Percentiles rank a stretch among this genome's conserved stretches.
Evolutionary conservation across 2,797 vertebrate genomes (phyloP).

Genomic region (Pseudopleuronectes americanus): DNA sequence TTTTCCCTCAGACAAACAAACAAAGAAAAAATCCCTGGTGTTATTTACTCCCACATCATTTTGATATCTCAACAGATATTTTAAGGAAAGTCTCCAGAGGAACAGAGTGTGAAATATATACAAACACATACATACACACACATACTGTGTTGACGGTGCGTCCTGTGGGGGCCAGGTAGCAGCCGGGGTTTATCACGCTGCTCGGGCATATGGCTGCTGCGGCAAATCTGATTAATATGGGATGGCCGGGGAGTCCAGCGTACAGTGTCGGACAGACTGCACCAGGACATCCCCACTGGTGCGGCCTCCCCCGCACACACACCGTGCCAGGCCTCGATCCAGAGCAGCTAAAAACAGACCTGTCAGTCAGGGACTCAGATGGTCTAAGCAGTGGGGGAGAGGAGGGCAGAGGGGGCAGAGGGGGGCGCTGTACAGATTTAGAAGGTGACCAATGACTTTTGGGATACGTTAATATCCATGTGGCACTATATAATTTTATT

Average conservation of each 20-base stretch:
- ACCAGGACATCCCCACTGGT: slow-evolving; percentile 81
- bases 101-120: slow-evolving; percentile 53
- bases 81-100: slow-evolving; percentile 60
- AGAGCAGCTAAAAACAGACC: slow-evolving; percentile 81
- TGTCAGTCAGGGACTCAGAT: slow-evolving; percentile 77
- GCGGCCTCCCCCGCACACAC: slow-evolving; percentile 65
- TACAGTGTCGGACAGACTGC: slow-evolving; percentile 77
- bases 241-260: slow-evolving; percentile 69
- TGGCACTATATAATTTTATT: background rate
- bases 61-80: slow-evolving; percentile 56
- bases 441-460: slow-evolving; percentile 52
- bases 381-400: slow-evolving; percentile 62
- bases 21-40: background rate
- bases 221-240: slow-evolving; percentile 86
- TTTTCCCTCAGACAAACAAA: slow-evolving; percentile 3
- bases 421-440: slow-evolving; percentile 62
- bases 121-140: slow-evolving; percentile 28
- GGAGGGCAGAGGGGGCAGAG: slow-evolving; percentile 6
- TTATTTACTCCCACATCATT: slow-evolving; percentile 20
- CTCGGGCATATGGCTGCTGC: slow-evolving; percentile 84
- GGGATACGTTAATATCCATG: slow-evolving; percentile 13
- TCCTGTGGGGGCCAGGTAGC: slow-evolving; percentile 74
- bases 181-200: slow-evolving; percentile 82
- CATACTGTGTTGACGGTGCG: slow-evolving; percentile 66
- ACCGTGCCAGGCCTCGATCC: slow-evolving; percentile 73